Evolutionary conservation across 2,113 vertebrate genomes (phyloP).

Genomic region (Pitta sordida): DNA sequence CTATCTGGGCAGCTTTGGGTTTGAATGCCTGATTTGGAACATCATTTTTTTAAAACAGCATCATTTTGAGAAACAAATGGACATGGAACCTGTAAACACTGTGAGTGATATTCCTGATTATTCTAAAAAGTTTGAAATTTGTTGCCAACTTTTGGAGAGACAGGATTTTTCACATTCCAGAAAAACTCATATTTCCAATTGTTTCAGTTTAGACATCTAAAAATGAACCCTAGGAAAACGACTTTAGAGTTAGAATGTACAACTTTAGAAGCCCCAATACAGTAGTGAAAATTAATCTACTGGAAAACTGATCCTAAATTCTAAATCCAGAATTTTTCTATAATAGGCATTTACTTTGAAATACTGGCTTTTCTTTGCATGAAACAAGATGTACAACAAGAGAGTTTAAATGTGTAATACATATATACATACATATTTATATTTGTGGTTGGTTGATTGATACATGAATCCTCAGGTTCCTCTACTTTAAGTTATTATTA

Average conservation of each 20-base stretch:
- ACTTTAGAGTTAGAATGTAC: not conserved
- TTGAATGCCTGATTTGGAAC: not conserved
- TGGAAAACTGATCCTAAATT: not conserved
- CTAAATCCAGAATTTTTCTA: not conserved
- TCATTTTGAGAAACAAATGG: not conserved
- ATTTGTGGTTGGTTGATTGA: not conserved
- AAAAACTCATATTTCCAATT: not conserved
- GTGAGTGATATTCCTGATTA: not conserved
- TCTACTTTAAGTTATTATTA: no score
- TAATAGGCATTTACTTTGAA: no score
- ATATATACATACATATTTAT: not conserved
- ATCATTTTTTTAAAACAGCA: fast-evolving
- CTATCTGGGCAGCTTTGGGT: not conserved
- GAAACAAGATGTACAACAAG: not conserved
- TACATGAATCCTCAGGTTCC: not conserved
- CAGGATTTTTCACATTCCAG: not conserved
- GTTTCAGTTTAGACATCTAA: not conserved
- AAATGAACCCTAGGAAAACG: not conserved
- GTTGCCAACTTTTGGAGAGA: not conserved
- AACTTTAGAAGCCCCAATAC: not conserved
- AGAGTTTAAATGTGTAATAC: not conserved
- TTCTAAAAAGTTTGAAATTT: not conserved
- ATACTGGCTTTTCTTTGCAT: not conserved
- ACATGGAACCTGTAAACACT: not conserved
- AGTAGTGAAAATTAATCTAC: not conserved